phyloP scores from a whole-genome alignment of 2,888 invertebrate genomes.

The Galeruca laticollis region DNA sequence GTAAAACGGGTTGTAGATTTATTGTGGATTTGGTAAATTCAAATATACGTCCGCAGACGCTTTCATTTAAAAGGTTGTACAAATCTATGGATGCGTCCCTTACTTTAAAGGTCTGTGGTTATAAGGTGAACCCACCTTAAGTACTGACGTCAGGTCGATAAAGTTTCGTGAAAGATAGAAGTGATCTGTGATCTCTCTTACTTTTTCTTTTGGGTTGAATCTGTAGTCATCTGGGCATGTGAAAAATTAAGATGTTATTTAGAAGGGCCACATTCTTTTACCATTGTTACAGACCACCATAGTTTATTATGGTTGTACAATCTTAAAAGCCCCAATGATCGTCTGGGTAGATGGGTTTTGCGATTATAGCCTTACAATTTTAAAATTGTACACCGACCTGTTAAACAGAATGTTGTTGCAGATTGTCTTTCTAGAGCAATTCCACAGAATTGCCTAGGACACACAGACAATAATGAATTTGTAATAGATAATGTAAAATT shows the following conservation, averaged over 20 bases:
- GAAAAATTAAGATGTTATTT: constrained; percentile 35
- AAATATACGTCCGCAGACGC: no score
- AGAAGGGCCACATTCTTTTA: constrained; percentile 39
- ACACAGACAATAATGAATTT: background rate
- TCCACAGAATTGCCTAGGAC: background rate
- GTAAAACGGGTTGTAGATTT: no score
- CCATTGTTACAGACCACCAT: constrained; percentile 40
- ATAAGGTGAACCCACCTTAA: no score
- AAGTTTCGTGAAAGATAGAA: no score
- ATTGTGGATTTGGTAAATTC: no score
- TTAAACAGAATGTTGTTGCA: constrained; percentile 11
- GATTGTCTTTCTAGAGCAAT: constrained; percentile 7
- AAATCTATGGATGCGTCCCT: no score
- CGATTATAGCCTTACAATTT: constrained; percentile 21
- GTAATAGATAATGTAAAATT: background rate
- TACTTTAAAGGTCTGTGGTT: no score
- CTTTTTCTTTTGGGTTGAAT: no score
- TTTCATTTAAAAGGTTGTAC: no score
- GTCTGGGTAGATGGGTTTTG: constrained; percentile 26
- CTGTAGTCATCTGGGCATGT: constrained; percentile 41
- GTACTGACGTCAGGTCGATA: no score
- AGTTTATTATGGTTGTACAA: constrained; percentile 15
- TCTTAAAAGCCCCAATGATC: constrained; percentile 26
- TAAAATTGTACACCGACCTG: constrained; percentile 20
- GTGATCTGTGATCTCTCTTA: no score